Base-by-base conservation (phyloP, 2,113 vertebrate species). In the Reinhardtius hippoglossoides region DNA sequence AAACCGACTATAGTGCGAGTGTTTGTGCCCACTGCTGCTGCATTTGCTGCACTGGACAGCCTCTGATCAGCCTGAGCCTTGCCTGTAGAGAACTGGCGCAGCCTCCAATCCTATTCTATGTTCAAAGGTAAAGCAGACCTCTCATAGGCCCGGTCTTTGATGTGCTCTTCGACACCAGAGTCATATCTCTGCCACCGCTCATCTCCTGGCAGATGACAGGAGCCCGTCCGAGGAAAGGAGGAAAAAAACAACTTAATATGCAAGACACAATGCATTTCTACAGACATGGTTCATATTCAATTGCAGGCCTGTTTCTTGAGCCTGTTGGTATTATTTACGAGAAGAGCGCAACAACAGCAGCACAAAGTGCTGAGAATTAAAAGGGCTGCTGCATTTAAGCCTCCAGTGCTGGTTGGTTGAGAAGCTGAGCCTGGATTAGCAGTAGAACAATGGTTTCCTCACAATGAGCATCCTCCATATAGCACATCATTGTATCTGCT, bases 121-220 rank as follows among this genome's bases (percentile, higher is more conserved):
- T 96, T 96, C 94, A 95, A 95, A 96, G 93, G 94, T 94, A 96
- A 92, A 95, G 92, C 76, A 91, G 91, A 94, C 89, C 92, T 94
- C 94, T 92, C 89, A 86, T 87, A 90, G 93, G 88, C 91, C 87
- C 66, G 64, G 60, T 92, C 94, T 97, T 96, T 96, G 94, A 97
- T 95, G 96, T 95, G 91, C 92, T 95, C 92, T 91, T 94, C 94
- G 93, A 92, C 95, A 94, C 95, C 95, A 95, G 92, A 95, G 94
- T 96, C 95, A 92, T 91, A 92, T 95, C 95, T 85, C 93, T 94
- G 89, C 94, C 73, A 64, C 89, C 89, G 89, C 85, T 92, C 93
- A 92, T 95, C 94, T 94, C 93, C 95, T 94, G 93, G 91, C 93
- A 92, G 84, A 87, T 83, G 90, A 91, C 92, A 85, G 88, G 93